Evolutionary conservation across 2,113 vertebrate species (phyloP), one percentile per base, ranked within the genome.

Genomic region (Chaetops frenatus): DNA sequence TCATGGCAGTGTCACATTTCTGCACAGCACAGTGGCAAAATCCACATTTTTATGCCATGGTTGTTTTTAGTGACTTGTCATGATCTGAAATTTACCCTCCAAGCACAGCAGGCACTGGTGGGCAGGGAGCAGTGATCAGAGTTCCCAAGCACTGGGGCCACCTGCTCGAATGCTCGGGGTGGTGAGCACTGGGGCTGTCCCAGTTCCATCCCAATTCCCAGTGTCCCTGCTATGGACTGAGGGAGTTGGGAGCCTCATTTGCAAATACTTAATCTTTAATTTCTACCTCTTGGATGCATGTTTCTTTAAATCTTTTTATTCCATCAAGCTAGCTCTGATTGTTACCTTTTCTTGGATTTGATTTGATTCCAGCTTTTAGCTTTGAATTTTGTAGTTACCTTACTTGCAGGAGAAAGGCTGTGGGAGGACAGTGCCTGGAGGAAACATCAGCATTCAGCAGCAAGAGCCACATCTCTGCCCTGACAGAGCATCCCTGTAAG

Each of bases 81-180:
- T 12, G 24, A 3, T 27, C 35, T 28, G 29, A 36, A 40, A 36
- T n/a, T 13, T 8, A 3, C 54, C 60, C 60, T 51, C 0, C 0
- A 6, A 15, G 29, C 9, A 2, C 5, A 3, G 8, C 15, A 5
- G 44, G 78, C 35, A 1, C 54, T 3, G 31, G 24, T 12, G 62
- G 20, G 44, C 33, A 7, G 2, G 0, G 67, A 31, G 21, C 31
- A 57, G 22, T 0, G 1, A 24, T 9, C 36, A 9, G 1, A 5
- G n/a, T 2, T n/a, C n/a, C 78, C 0, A 0, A 50, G 57, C 62
- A 1, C 72, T 1, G 2, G 35, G 35, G 20, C n/a, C 20, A 5
- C 45, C 36, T 18, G 38, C 67, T 44, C 2, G 0, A 28, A 8
- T 2, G 13, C 56, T 56, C 58, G 60, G 28, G 47, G 13, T 45